Evolutionary conservation across 2,113 vertebrate species (phyloP), one percentile per base, ranked within the genome.

Genomic region (Misgurnus anguillicaudatus): DNA sequence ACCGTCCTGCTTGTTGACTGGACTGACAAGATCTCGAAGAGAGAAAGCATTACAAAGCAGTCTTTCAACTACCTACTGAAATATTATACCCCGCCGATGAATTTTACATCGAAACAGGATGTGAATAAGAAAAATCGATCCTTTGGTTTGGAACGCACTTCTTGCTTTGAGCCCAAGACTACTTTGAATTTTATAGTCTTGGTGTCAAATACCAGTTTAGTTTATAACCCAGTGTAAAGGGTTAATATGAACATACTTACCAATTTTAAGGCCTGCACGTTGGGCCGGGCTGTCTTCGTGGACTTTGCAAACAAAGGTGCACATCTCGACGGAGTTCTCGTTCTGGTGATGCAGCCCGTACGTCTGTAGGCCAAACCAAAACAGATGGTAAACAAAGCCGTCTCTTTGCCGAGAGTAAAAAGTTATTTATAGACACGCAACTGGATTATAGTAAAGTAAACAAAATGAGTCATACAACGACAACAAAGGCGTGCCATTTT

Each of bases 271-370:
- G 67, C 97, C 97, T 0, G 95, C 95, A 0, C 90, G 83, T 53
- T 95, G 94, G 2, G 97, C 97, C 0, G 96, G 95, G 82, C 96
- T 96, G 83, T 94, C 90, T 0, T 94, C 91, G 0, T 97, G 96
- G 80, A 99, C 96, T n/a, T 94, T 93, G 85, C 94, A 98, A 81
- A 98, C 95, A 58, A 98, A 98, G 1, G 97, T 98, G 88, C 98
- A 97, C 96, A 98, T 97, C 90, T 98, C 97, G 86, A 98, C 95
- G 0, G 94, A 91, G 89, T 97, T 96, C 75, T 94, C 93, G 81
- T 96, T 94, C 83, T 95, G 94, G 84, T 96, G 96, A 88, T 98
- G 97, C 78, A 98, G 92, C 42, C 97, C 96, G 0, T 98, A 98
- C 0, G 96, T 99, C 97, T 98, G 92, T 41, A 91, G 87, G 36